Conservation (phyloP, 1,140 invertebrate species). For the Plutomurus gul region DNA sequence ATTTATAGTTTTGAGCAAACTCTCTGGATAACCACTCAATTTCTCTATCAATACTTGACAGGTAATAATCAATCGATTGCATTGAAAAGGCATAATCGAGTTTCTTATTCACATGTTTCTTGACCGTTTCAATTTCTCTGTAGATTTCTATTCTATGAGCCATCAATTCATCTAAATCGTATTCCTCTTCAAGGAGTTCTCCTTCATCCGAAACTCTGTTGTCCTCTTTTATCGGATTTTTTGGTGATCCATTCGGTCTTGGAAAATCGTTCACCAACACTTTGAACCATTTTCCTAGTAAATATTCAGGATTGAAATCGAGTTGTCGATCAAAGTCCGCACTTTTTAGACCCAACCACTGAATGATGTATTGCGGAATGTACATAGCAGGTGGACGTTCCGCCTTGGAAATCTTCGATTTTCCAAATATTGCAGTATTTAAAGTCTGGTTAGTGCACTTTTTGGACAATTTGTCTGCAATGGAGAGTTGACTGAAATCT, state of each 20-base stretch:
- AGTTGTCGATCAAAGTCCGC: not conserved
- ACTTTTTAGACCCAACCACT: not conserved
- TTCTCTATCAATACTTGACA: not conserved
- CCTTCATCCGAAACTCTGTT: not conserved
- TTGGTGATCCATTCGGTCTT: too few species aligned
- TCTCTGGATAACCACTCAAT: too few species aligned
- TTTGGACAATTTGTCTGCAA: not conserved
- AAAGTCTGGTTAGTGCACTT: not conserved
- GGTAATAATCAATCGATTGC: not conserved
- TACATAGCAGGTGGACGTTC: not conserved
- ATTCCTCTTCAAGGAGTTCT: constrained; percentile 47
- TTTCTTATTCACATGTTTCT: not conserved
- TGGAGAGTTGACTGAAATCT: constrained; percentile 1
- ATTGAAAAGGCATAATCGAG: not conserved
- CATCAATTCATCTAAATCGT: constrained; percentile 44
- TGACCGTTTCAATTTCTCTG: constrained; percentile 23
- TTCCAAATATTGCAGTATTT: not conserved
- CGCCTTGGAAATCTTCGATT: not conserved
- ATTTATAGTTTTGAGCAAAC: too few species aligned
- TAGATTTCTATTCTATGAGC: constrained; percentile 31
- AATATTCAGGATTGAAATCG: too few species aligned
- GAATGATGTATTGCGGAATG: not conserved
- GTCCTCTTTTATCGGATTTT: not conserved
- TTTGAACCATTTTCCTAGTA: too few species aligned
- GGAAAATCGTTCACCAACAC: too few species aligned